Base-by-base conservation (phyloP, 2,888 invertebrate genomes). In the Ophion slaviceki region DNA sequence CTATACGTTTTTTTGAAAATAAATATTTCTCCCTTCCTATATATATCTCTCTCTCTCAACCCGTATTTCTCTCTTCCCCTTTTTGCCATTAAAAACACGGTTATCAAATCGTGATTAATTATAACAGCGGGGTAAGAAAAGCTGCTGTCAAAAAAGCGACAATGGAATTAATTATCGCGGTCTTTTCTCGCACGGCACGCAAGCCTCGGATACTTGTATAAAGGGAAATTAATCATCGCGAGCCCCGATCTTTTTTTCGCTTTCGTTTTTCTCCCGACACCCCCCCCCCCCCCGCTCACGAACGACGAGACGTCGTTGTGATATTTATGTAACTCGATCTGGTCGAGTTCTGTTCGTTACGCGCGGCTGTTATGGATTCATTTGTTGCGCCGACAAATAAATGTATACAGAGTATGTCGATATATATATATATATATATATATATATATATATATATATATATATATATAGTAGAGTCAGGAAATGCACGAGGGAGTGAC, bases 381-480 rank as follows among this genome's bases (percentile, higher is more conserved):
- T 82, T 82, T 72, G 82, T 77, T 82, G 82, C 62, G 64, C 76
- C 76, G 64, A 76, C 47, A 53, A 66, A 66, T 17, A 53, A 47
- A 47, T 14, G 14, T 53, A 53, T 53, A 17, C 14, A 4, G 17
- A 53, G 53, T 53, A 14, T 40, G 40, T 7, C 40, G 6, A 40
- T 40, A 40, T 24, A 40, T 74, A 45, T n/a, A 40, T 7, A 40
- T 32, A 28, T n/a, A 53, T 20, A 57, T 8, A 36, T 28, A 45
- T 70, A 17, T 17, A 40, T 40, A 40, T 24, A 40, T 74, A 45
- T n/a, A 40, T 7, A 40, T 40, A 40, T 40, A n/a, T n/a, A 40
- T 24, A 40, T 74, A 45, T n/a, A 24, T 7, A 40, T 32, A 28
- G 57, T n/a, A 57, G 17, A 36, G 5, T 53, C 53, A 36, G 59